Base-by-base conservation (phyloP, 2,113 vertebrate species). In the Mustela lutreola region DNA sequence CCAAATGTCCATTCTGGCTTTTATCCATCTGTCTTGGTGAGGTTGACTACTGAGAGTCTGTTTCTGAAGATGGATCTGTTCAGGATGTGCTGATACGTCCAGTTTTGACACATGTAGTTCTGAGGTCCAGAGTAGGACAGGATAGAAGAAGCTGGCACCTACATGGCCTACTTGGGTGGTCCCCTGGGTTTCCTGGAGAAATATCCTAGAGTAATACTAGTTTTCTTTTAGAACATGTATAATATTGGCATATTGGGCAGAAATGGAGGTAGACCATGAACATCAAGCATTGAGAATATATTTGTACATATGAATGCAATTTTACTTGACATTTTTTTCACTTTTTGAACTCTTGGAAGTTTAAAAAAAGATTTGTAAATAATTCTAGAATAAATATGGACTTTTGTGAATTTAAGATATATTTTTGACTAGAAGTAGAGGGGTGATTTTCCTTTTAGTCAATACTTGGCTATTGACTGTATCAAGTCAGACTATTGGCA, bases 351-450 rank as follows among this genome's bases (percentile, higher is more conserved):
- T 78, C 60, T 62, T 91, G 56, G 62, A 95, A 70, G 15, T 71
- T n/a, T 87, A 0, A 22, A 39, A 84, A 89, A 48, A n/a, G 75
- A 62, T 78, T 94, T 85, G 11, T 82, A 67, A 91, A 39, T 65
- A 39, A 60, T 91, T 86, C 33, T 88, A 70, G 26, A 88, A 33
- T 86, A 82, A 81, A 75, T 45, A 70, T 2, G n/a, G 16, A 48
- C 67, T 31, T 91, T 93, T 89, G 2, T 70, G 11, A 65, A 42
- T 73, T 63, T 80, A 58, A 1, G 19, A 6, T 89, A 19, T 31
- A 63, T 84, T 97, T 90, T 73, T 85, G 65, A 21, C 71, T 81
- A 93, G 73, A 89, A 56, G 33, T 62, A 18, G 48, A 73, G 7
- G 19, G 15, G 8, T n/a, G 65, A 39, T 95, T 67, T 94, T 62